Conservation (phyloP, 1,140 invertebrate genomes). For the Oncopodura yosiiana region DNA sequence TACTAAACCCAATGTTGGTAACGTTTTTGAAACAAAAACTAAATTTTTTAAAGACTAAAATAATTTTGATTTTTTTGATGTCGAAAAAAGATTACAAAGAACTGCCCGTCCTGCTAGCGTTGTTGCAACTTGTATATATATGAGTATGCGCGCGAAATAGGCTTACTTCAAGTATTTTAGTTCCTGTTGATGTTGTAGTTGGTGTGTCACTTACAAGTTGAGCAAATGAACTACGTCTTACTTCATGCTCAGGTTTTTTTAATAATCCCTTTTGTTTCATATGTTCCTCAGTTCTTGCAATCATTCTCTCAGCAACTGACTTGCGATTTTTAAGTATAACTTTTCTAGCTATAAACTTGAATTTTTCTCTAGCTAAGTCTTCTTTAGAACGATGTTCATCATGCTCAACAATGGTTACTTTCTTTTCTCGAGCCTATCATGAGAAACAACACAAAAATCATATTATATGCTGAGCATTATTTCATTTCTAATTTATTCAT, state of each 20-base stretch:
- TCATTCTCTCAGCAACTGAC: conserved; percentile 20
- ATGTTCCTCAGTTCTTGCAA: conserved; percentile 22
- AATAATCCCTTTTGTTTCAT: conserved; percentile 12
- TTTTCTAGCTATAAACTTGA: conserved; percentile 22
- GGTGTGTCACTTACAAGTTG: not conserved
- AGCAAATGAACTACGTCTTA: not conserved
- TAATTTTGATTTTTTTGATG: too few relatives aligned
- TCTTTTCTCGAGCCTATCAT: not conserved
- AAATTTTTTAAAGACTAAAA: too few relatives aligned
- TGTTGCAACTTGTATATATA: too few relatives aligned
- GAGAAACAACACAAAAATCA: too few relatives aligned
- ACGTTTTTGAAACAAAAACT: too few relatives aligned
- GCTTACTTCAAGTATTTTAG: too few relatives aligned
- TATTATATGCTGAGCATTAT: too few relatives aligned
- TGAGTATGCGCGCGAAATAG: too few relatives aligned
- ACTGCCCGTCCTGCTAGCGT: too few relatives aligned
- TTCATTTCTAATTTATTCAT: too few relatives aligned
- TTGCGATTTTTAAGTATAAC: conserved; percentile 33
- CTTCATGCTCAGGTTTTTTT: not conserved
- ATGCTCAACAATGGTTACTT: not conserved
- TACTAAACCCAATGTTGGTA: too few relatives aligned
- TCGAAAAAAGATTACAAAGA: too few relatives aligned
- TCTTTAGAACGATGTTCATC: conserved; percentile 4
- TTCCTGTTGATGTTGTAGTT: not conserved
- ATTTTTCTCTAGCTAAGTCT: conserved; percentile 1